phyloP scores from a whole-genome alignment of 2,888 invertebrate genomes.

The Tipula confusa region DNA sequence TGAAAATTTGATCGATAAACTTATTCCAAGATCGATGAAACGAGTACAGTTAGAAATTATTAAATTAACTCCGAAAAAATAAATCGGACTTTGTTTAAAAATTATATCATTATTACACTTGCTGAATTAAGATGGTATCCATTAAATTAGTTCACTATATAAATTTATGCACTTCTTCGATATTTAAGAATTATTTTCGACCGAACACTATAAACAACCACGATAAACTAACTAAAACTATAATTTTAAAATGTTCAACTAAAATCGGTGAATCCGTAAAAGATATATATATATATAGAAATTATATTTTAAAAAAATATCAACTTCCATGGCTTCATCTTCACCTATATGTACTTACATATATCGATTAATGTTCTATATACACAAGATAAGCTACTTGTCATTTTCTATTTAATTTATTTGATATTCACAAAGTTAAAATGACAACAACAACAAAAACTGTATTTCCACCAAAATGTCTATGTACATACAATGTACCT shows the following conservation, averaged over 20 bases:
- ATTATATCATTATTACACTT: background rate
- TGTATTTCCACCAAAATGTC: background rate
- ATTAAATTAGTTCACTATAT: background rate
- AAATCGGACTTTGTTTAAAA: background rate
- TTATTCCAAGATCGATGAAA: too few species aligned
- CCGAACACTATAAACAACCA: background rate
- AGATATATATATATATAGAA: background rate
- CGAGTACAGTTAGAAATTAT: too few species aligned
- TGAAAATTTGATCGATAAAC: too few species aligned
- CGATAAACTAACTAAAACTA: background rate
- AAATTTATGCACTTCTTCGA: background rate
- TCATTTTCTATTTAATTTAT: background rate
- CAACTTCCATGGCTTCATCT: background rate
- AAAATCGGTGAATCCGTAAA: background rate
- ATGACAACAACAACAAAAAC: too few species aligned
- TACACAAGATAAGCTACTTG: background rate
- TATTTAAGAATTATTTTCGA: background rate
- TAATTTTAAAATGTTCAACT: background rate
- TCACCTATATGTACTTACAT: background rate
- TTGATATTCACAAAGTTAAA: background rate
- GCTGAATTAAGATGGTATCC: background rate
- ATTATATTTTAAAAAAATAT: background rate
- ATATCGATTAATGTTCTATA: background rate
- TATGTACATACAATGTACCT: background rate
- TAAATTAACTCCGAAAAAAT: too few species aligned